Evolutionary conservation across 2,113 vertebrate genomes (phyloP).

Genomic region (Dicaeum eximium): DNA sequence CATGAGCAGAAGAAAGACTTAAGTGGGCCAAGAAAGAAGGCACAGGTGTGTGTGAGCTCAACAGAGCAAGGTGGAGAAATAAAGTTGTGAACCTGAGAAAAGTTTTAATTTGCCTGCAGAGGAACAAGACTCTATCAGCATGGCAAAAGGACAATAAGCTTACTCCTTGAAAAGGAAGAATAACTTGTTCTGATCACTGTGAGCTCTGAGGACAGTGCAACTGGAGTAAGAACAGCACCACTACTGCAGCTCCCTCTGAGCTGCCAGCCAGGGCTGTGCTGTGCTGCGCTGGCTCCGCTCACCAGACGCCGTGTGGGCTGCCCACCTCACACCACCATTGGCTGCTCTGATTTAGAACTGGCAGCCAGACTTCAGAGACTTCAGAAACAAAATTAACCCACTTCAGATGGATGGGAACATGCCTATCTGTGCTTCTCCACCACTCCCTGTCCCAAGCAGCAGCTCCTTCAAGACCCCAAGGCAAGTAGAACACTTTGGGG

Average conservation of each 20-base stretch:
- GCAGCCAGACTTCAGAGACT: not conserved
- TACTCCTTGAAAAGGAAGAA: not conserved
- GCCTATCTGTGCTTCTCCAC: fast-evolving
- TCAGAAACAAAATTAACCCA: not conserved
- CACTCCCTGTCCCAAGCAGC: not conserved
- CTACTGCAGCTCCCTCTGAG: not conserved
- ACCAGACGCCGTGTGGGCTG: not conserved
- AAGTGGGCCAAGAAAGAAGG: not conserved
- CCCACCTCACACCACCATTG: not conserved
- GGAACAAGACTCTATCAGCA: not conserved
- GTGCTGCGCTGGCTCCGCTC: not conserved
- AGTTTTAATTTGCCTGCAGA: not conserved
- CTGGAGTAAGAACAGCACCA: not conserved
- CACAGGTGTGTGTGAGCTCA: not conserved
- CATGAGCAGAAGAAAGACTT: not conserved
- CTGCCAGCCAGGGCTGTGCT: not conserved
- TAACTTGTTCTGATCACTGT: not conserved
- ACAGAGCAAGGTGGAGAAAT: not conserved
- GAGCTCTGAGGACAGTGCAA: not conserved
- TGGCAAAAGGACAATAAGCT: not conserved
- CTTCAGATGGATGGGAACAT: not conserved
- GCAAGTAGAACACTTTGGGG: not conserved
- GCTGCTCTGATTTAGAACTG: not conserved
- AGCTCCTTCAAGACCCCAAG: not conserved
- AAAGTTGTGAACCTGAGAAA: not conserved